Percentiles rank a stretch among this genome's conserved stretches.
Evolutionary conservation across 2,113 vertebrate species (phyloP).

Genomic region (Seriola dumerili): DNA sequence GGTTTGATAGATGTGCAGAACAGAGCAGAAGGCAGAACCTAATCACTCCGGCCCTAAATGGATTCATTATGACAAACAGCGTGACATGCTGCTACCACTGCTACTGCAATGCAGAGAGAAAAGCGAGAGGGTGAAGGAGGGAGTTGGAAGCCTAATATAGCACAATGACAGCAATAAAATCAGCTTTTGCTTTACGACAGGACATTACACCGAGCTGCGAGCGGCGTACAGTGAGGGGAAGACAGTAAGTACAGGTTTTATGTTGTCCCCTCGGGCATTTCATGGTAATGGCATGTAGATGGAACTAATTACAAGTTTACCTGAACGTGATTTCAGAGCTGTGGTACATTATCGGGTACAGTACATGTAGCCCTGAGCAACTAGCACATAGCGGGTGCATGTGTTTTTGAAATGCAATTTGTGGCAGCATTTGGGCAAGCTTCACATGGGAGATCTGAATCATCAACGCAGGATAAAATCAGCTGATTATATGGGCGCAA

Average conservation of each 20-base stretch:
- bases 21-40: constrained; percentile 62
- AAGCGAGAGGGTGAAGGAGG: background rate
- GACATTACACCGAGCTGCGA: constrained; percentile 28
- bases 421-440: too few species aligned
- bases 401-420: background rate
- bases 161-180: constrained; percentile 63
- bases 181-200: constrained; percentile 60
- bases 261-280: background rate
- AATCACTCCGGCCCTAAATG: constrained; percentile 73
- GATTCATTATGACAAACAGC: constrained; percentile 74
- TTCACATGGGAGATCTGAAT: background rate
- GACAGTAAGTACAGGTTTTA: constrained; percentile 6
- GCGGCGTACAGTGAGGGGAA: background rate
- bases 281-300: constrained; percentile 3
- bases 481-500: background rate
- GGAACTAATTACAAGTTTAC: constrained; percentile 19
- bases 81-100: constrained; percentile 48
- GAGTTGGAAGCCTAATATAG: constrained; percentile 39
- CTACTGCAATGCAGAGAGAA: constrained; percentile 75
- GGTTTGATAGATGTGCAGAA: constrained; percentile 73
- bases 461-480: background rate
- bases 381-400: background rate
- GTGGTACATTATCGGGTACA: background rate
- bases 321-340: background rate
- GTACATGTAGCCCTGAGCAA: background rate